Conservation (phyloP, 2,797 vertebrate genomes). For the Parambassis ranga region DNA sequence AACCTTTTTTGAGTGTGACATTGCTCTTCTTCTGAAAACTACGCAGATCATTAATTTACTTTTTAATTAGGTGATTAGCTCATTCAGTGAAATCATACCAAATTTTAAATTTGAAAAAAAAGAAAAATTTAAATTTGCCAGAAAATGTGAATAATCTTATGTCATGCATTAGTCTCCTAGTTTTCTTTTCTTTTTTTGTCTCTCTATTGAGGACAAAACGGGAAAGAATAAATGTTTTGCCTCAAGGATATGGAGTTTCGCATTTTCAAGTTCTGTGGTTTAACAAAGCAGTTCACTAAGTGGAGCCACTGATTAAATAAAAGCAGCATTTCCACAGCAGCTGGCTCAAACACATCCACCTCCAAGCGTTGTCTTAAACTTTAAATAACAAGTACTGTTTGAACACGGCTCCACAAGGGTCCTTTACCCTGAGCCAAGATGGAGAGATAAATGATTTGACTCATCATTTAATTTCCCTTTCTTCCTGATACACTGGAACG, state of each 20-base stretch:
- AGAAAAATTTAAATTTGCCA: not conserved
- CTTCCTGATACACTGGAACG: constrained; percentile 45
- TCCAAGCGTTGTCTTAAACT: constrained; percentile 8
- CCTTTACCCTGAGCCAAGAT: constrained; percentile 32
- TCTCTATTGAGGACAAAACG: not conserved
- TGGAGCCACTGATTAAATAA: constrained; percentile 29
- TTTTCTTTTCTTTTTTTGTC: not conserved
- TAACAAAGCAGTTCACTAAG: constrained; percentile 3
- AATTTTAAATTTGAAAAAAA: not conserved
- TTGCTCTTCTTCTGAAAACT: not conserved
- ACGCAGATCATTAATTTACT: not conserved
- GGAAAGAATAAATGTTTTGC: not conserved
- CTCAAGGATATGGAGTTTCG: not conserved
- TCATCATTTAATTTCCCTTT: constrained; percentile 51
- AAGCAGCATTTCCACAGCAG: constrained; percentile 8
- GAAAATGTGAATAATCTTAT: not conserved
- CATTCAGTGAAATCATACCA: not conserved
- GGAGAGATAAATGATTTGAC: constrained; percentile 44
- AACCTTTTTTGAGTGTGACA: not conserved
- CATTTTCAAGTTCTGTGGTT: constrained; percentile 19
- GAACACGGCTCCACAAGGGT: not conserved
- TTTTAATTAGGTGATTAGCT: not conserved
- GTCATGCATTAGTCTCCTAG: not conserved
- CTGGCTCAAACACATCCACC: constrained; percentile 17
- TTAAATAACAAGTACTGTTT: constrained; percentile 18